Percentiles rank a stretch among this genome's conserved stretches.
These are phyloP conservation scores for Semnornis frantzii DNA, from an alignment of 2,113 vertebrate species.

Conservation along the genomic window DNA sequence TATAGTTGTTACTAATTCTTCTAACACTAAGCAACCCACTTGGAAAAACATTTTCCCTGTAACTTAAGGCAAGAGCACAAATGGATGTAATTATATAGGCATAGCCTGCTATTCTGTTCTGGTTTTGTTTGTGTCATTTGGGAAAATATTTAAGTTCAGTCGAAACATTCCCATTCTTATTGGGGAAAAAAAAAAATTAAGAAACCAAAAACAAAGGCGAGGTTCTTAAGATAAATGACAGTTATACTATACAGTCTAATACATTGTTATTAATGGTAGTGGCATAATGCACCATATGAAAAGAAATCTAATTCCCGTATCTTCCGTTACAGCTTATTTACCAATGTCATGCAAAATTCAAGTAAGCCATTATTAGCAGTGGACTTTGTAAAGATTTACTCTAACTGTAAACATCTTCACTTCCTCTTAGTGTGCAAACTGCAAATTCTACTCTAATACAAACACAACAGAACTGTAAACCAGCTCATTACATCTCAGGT, in stretches of 20 bases:
- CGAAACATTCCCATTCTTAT: neutral
- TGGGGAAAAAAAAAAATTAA: neutral
- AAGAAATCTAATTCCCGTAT: neutral
- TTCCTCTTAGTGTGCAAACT: neutral
- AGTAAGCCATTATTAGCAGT: constrained; percentile 8
- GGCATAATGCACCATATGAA: neutral
- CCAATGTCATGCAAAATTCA: constrained; percentile 30
- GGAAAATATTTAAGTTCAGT: constrained; percentile 11
- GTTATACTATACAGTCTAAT: neutral
- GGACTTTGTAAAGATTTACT: constrained; percentile 5
- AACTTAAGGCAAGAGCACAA: constrained; percentile 14
- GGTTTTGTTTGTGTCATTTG: neutral
- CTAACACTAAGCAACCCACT: constrained; percentile 21
- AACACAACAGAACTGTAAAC: neutral
- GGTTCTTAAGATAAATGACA: neutral
- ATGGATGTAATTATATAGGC: constrained; percentile 7
- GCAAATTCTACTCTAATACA: neutral
- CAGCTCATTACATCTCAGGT: neutral
- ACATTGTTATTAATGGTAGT: neutral
- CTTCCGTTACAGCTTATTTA: neutral
- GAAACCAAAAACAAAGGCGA: neutral
- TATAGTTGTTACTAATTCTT: constrained; percentile 22
- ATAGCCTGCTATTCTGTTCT: constrained; percentile 14
- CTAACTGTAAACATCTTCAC: neutral
- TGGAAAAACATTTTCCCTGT: constrained; percentile 18